Percentiles rank a stretch among this genome's conserved stretches.
Evolutionary conservation across 2,888 invertebrate species (phyloP).

Genomic region (Pollenia angustigena): DNA sequence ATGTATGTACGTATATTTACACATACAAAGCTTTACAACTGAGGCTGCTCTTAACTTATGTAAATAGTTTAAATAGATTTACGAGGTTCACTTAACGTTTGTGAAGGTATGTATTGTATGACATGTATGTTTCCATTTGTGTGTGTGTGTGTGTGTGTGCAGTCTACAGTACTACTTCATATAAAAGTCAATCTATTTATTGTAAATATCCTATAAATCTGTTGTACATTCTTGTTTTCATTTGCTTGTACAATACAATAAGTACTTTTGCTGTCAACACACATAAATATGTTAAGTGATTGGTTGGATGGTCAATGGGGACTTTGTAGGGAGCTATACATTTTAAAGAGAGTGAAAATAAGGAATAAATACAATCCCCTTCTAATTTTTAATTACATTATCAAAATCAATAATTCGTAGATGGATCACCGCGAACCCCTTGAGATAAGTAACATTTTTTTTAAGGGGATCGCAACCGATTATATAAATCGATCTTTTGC

Average conservation of each 20-base stretch:
- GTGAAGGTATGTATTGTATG: neutral
- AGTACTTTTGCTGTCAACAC: conserved; percentile 1
- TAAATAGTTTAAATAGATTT: conserved; percentile 69
- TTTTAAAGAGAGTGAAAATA: neutral
- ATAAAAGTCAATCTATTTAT: conserved; percentile 64
- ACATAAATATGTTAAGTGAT: conserved; percentile 4
- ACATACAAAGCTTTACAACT: neutral
- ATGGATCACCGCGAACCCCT: too few relatives aligned
- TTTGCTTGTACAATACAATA: conserved; percentile 2
- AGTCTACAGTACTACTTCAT: conserved; percentile 2
- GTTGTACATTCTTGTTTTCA: conserved; percentile 10
- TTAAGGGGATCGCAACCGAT: too few relatives aligned
- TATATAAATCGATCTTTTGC: too few relatives aligned
- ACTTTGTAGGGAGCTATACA: neutral
- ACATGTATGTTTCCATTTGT: neutral
- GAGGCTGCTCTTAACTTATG: conserved; percentile 26
- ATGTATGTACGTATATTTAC: neutral
- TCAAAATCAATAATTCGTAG: too few relatives aligned
- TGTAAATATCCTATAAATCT: conserved; percentile 44
- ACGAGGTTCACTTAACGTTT: conserved; percentile 13
- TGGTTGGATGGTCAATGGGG: neutral
- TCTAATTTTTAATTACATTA: neutral
- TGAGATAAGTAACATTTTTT: too few relatives aligned
- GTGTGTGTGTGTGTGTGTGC: neutral
- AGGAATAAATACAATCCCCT: too few relatives aligned